These are phyloP conservation scores for Drosophila tropicalis DNA, from an alignment of 1,140 invertebrate genomes.

Conservation along the genomic window DNA sequence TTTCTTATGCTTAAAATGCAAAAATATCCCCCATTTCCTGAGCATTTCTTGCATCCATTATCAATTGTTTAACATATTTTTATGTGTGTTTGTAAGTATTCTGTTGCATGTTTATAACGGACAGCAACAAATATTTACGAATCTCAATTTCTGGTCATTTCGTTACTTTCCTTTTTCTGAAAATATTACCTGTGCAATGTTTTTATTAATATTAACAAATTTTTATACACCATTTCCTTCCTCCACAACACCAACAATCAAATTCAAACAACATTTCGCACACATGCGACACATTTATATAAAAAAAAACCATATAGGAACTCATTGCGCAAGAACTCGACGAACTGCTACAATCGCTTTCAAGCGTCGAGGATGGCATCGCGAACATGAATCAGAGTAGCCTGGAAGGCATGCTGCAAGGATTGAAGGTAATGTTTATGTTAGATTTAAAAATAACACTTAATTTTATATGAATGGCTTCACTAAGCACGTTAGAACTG, in stretches of 20 bases:
- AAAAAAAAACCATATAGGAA: constrained; percentile 84
- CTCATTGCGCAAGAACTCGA: constrained; percentile 87
- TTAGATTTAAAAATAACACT: constrained; percentile 16
- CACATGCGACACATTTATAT: constrained; percentile 36
- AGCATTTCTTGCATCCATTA: constrained; percentile 48
- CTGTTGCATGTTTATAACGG: constrained; percentile 59
- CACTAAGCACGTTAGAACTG: constrained; percentile 40
- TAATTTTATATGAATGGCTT: constrained; percentile 30
- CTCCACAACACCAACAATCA: constrained; percentile 15
- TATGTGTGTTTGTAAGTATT: constrained; percentile 56
- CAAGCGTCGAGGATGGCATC: constrained; percentile 87
- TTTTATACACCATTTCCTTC: constrained; percentile 57
- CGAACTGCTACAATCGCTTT: constrained; percentile 86
- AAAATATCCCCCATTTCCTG: not conserved
- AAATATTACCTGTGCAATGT: constrained; percentile 39
- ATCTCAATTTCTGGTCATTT: constrained; percentile 1
- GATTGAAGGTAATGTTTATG: constrained; percentile 86
- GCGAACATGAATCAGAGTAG: constrained; percentile 87
- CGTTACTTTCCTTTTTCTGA: not conserved
- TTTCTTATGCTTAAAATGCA: not conserved
- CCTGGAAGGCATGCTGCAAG: constrained; percentile 87
- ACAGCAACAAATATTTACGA: constrained; percentile 68
- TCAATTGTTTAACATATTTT: constrained; percentile 29
- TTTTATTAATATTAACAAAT: constrained; percentile 66
- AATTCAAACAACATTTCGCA: constrained; percentile 29